phyloP scores from a whole-genome alignment of 1,140 invertebrate genomes.

The Ladona fulva region DNA sequence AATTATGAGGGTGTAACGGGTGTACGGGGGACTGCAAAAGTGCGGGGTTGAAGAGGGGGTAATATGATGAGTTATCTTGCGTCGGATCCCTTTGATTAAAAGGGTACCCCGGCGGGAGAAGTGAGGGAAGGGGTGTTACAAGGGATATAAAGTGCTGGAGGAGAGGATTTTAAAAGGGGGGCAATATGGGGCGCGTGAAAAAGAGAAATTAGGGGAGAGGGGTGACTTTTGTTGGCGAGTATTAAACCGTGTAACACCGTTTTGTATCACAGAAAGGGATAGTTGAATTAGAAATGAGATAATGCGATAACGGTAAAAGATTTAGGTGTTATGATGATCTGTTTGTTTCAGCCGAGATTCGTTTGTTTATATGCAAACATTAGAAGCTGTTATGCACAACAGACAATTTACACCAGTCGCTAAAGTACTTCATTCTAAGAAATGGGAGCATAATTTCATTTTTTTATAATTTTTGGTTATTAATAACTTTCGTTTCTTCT shows the following conservation, averaged over 20 bases:
- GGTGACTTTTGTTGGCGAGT: not conserved
- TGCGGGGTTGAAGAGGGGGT: not conserved
- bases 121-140: not conserved
- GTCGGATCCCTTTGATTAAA: not conserved
- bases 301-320: not conserved
- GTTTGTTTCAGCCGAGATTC: too few relatives aligned
- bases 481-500: too few relatives aligned
- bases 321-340: too few relatives aligned
- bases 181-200: not conserved
- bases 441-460: too few relatives aligned
- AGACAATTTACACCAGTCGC: too few relatives aligned
- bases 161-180: not conserved
- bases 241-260: not conserved
- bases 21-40: not conserved
- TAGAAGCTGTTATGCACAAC: too few relatives aligned
- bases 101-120: not conserved
- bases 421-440: too few relatives aligned
- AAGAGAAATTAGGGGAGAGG: not conserved
- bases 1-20: not conserved
- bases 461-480: too few relatives aligned
- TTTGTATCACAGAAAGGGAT: not conserved
- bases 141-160: not conserved
- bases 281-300: not conserved
- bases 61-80: slow-evolving; percentile 7
- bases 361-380: too few relatives aligned